Base-by-base conservation (phyloP, 2,113 vertebrate genomes). In the Empidonax traillii region DNA sequence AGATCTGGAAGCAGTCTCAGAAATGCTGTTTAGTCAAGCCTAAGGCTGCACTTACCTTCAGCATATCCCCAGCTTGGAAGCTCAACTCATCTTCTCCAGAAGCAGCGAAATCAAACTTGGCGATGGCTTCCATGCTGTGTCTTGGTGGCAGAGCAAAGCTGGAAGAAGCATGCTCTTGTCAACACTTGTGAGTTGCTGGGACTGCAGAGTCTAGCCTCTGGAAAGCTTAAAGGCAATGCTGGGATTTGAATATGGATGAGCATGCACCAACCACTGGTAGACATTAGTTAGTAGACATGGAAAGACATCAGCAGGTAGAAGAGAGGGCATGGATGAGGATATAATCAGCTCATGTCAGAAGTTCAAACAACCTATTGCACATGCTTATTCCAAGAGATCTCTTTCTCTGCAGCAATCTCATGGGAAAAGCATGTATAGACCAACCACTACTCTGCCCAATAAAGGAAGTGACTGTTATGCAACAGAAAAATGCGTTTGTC, bases 81-180 rank as follows among this genome's bases (percentile, higher is more conserved):
- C 98, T 99, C 92, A 99, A 98, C 85, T 99, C 99, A 1, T 99
- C 99, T 28, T 99, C 98, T 7, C 97, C 98, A 1, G 98, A 98
- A 33, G 99, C 99, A 12, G 21, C 91, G 86, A 99, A 99, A 23
- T 99, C 98, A 56, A 98, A 99, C 90, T 99, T 99, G 93, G 98
- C 99, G 0, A 95, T 89, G 59, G 99, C 99, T 93, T 99, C 99
- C 99, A 99, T 99, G 37, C 14, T 56, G 63, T 31, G 74, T 79
- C 53, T 25, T 78, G 75, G 71, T 76, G 46, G 67, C 21, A 82
- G 76, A 8, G 33, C 12, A 90, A 86, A 78, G 80, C 96, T 97
- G 97, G 61, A 97, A 97, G 85, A 91, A 55, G 76, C 18, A 93
- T 16, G 74, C 71, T 9, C 16, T 47, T 72, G 69, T 97, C 87